A percentile compares a stretch with the other conserved stretches of the same genome.
Evolutionary conservation across 2,113 vertebrate genomes (phyloP).

Genomic region (human (Homo sapiens)): GRCh38 chrX:29819501-29820000

Average conservation of each 20-base stretch:
- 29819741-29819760: slow-evolving; percentile 25
- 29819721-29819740: background rate
- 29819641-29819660: background rate
- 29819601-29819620: slow-evolving; percentile 4
- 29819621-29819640: background rate
- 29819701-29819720: background rate
- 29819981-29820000: no score
- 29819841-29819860: slow-evolving; percentile 45
- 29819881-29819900: slow-evolving; percentile 16
- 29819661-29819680: background rate
- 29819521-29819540: slow-evolving; percentile 9
- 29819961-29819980: background rate
- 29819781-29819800: slow-evolving; percentile 15
- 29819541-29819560: slow-evolving; percentile 46
- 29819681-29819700: background rate
- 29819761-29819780: background rate
- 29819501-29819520: background rate
- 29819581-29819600: slow-evolving; percentile 22
- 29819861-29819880: slow-evolving; percentile 29
- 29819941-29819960: background rate
- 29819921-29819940: background rate
- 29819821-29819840: background rate
- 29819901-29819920: background rate
- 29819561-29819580: slow-evolving; percentile 43
- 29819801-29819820: slow-evolving; percentile 1